Evolutionary conservation across 2,888 invertebrate genomes (phyloP).

Genomic region (Holacanthella duospinosa): DNA sequence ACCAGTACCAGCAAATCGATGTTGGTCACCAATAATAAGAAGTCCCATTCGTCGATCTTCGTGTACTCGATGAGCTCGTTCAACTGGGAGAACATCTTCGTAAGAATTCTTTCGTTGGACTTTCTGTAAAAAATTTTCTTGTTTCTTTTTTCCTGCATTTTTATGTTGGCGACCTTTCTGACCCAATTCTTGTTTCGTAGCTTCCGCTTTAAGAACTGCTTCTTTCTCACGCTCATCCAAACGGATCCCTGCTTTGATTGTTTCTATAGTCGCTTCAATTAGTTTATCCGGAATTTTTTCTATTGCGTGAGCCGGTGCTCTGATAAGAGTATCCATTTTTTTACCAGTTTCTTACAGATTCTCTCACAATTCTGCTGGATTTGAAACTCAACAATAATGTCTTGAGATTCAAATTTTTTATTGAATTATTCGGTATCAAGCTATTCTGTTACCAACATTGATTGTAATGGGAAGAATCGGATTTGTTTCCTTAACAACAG

Average conservation of each 20-base stretch:
- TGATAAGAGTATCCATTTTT: neutral
- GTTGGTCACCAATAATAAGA: slow-evolving; percentile 31
- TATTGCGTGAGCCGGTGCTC: neutral
- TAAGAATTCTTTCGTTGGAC: slow-evolving; percentile 7
- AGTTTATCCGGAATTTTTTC: neutral
- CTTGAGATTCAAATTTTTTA: too few relatives aligned
- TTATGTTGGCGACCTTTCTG: neutral
- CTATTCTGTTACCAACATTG: too few relatives aligned
- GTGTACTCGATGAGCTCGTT: slow-evolving; percentile 24
- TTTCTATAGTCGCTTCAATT: slow-evolving; percentile 23
- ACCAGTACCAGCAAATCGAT: slow-evolving; percentile 14
- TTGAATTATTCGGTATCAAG: too few relatives aligned
- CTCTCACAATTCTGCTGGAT: too few relatives aligned
- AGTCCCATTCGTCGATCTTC: slow-evolving; percentile 33
- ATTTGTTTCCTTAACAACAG: too few relatives aligned
- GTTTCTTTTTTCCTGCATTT: slow-evolving; percentile 15
- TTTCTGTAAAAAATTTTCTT: neutral
- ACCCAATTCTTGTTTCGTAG: neutral
- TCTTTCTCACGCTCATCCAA: slow-evolving; percentile 19
- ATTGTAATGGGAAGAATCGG: too few relatives aligned
- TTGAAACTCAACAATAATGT: too few relatives aligned
- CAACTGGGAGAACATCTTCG: slow-evolving; percentile 12
- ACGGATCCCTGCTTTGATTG: slow-evolving; percentile 30
- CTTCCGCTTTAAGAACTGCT: neutral
- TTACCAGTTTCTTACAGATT: neutral